Evolutionary conservation across 2,888 invertebrate species (phyloP), one percentile per base, ranked within the genome.

Genomic region (Cremastinae sp.): DNA sequence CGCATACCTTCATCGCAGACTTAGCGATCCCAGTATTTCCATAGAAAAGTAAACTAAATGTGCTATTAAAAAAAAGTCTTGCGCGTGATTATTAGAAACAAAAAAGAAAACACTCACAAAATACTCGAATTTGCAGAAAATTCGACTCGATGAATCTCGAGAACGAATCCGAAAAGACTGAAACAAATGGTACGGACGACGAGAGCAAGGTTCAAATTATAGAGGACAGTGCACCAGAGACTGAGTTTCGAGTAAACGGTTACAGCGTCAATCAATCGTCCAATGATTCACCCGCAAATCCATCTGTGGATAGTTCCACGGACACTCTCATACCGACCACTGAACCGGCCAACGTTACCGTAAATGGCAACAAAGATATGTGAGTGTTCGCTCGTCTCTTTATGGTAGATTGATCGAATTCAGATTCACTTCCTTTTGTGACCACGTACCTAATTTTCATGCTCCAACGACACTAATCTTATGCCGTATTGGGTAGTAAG

Each of bases 1-100:
- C 66, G 90, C 92, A 78, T 89, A 91, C 85, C 85, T 91, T 78
- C 94, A 94, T 80, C 91, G 97, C 72, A 92, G 97, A 78, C 94
- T 94, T 81, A 97, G 97, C 89, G 97, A 97, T 90, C 96, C 97
- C 43, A 96, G 93, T 90, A 92, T 97, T 85, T 93, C 93, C 39
- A 92, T 94, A 16, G 96, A 96, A 81, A 93, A 94, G 96, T 94
- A 90, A 90, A 90, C 89, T 37, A 16, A 69, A 14, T 3, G n/a
- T 7, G 2, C 18, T 1, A 28, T 35, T 8, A 61, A 10, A 16
- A 3, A 37, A 4, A 9, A n/a, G n/a, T n/a, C n/a, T n/a, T n/a
- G n/a, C n/a, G n/a, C n/a, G n/a, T n/a, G n/a, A n/a, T n/a, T n/a
- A n/a, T n/a, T n/a, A n/a, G n/a, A n/a, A n/a, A n/a, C n/a, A n/a